These are phyloP conservation scores for Macrobrachium rosenbergii DNA, from an alignment of 1,140 invertebrate species.

Conservation along the genomic window DNA sequence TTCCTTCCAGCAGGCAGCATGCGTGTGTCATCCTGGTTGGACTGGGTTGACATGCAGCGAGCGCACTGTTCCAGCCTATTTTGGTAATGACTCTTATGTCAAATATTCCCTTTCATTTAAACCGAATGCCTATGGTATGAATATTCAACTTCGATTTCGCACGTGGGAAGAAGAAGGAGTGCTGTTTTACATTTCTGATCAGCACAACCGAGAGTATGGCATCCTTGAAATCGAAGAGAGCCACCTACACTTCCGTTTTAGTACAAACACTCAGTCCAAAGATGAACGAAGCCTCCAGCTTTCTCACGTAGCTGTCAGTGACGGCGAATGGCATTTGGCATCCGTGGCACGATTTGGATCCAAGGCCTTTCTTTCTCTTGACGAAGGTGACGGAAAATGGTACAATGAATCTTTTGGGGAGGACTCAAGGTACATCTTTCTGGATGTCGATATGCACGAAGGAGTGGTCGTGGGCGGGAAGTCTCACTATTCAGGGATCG, in stretches of 20 bases:
- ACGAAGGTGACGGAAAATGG: constrained; percentile 93
- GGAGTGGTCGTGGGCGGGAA: constrained; percentile 95
- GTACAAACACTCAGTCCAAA: constrained; percentile 89
- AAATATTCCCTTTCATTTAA: constrained; percentile 96
- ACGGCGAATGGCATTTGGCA: constrained; percentile 97
- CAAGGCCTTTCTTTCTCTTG: constrained; percentile 92
- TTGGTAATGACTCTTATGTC: constrained; percentile 93
- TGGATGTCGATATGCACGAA: constrained; percentile 93
- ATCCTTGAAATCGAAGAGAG: constrained; percentile 95
- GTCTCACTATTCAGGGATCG: constrained; percentile 92
- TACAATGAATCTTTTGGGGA: constrained; percentile 92
- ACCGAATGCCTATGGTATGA: constrained; percentile 90
- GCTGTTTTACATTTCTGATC: constrained; percentile 91
- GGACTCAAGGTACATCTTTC: constrained; percentile 91
- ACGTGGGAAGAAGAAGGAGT: constrained; percentile 93
- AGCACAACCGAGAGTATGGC: constrained; percentile 94
- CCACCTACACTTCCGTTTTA: constrained; percentile 88
- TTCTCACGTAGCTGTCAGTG: constrained; percentile 89
- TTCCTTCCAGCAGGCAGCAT: constrained; percentile 86
- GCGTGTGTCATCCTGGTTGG: constrained; percentile 93
- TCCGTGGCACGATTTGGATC: constrained; percentile 87
- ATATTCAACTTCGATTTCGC: constrained; percentile 91
- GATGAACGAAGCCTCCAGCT: constrained; percentile 93
- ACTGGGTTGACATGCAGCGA: constrained; percentile 88
- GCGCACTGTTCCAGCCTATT: constrained; percentile 87